Evolutionary conservation across 2,797 vertebrate species (phyloP), one percentile per base, ranked within the genome.

Genomic region (Enoplosus armatus): DNA sequence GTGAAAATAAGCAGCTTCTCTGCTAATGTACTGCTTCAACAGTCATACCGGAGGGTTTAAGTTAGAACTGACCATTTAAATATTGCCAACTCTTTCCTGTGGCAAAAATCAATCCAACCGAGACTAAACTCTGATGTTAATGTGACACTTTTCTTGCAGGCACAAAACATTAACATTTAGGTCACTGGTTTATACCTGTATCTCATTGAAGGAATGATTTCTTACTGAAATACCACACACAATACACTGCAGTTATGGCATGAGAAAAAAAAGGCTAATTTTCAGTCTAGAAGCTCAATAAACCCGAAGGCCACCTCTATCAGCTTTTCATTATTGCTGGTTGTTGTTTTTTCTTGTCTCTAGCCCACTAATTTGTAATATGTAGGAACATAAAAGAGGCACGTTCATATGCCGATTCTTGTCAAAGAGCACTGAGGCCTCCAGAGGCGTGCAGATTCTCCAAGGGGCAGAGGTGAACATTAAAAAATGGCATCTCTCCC

Each of bases 21-120:
- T 73, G 64, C 64, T 39, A 26, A 59, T 58, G 43, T 29, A 43
- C 54, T 62, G 41, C 47, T 10, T 55, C 37, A 33, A 67, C 4
- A 26, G 51, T 56, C 20, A 68, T 20, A 43, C 2, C 43, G 62
- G 26, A 64, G n/a, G 26, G 18, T 45, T 29, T 3, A 18, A 33
- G n/a, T 31, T n/a, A 43, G 39, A 66, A 22, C 16, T 27, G 26
- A 51, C 33, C 1, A 43, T 1, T 31, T 33, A 11, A 31, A 66
- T 48, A 8, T 14, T 14, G 7, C 0, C 10, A 8, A 10, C 9
- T 56, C 66, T 27, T 55, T n/a, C 0, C 50, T 47, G 2, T 3
- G 2, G 39, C 7, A 20, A 45, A 70, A 72, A 59, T 76, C 24
- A 67, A 47, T 48, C 9, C 12, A 71, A 55, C 33, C n/a, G 41